Conservation (phyloP, 1,140 invertebrate genomes). For the Probaryconus sp. region DNA sequence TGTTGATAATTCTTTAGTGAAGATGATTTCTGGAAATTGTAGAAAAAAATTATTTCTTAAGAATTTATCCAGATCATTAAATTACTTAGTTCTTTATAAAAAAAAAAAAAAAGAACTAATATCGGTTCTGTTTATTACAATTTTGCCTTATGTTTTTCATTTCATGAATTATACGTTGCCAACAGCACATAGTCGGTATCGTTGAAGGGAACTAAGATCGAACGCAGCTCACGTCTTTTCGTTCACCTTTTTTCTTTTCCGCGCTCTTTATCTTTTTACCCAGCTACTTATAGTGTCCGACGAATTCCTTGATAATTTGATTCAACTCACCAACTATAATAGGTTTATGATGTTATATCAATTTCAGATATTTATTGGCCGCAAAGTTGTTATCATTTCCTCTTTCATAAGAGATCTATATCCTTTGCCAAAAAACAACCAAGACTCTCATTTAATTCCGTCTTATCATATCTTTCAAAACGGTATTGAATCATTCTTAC, state of each 20-base stretch:
- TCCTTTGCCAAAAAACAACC: too few relatives aligned
- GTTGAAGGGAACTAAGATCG: slow-evolving; percentile 17
- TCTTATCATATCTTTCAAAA: not conserved
- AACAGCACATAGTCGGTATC: slow-evolving; percentile 33
- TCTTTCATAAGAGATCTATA: too few relatives aligned
- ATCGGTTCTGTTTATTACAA: slow-evolving; percentile 24
- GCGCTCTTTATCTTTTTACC: slow-evolving; percentile 53
- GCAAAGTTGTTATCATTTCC: slow-evolving; percentile 23
- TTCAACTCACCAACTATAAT: slow-evolving; percentile 60
- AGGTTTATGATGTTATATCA: slow-evolving; percentile 68
- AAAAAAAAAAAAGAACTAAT: too few relatives aligned
- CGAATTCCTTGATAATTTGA: slow-evolving; percentile 67
- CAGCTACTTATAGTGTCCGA: slow-evolving; percentile 45
- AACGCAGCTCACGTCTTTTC: slow-evolving; percentile 51
- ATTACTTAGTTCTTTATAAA: not conserved
- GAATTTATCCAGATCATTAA: too few relatives aligned
- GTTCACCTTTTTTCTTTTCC: slow-evolving; percentile 53
- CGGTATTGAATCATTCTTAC: too few relatives aligned
- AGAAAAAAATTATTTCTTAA: too few relatives aligned
- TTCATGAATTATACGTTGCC: slow-evolving; percentile 34
- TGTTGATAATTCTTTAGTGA: too few relatives aligned
- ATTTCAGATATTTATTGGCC: slow-evolving; percentile 51
- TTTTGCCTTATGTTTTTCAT: slow-evolving; percentile 30
- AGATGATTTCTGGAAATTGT: too few relatives aligned
- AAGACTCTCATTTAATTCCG: too few relatives aligned